These are phyloP conservation scores for Napeogenes inachia DNA, from an alignment of 2,888 invertebrate species.

Conservation along the genomic window DNA sequence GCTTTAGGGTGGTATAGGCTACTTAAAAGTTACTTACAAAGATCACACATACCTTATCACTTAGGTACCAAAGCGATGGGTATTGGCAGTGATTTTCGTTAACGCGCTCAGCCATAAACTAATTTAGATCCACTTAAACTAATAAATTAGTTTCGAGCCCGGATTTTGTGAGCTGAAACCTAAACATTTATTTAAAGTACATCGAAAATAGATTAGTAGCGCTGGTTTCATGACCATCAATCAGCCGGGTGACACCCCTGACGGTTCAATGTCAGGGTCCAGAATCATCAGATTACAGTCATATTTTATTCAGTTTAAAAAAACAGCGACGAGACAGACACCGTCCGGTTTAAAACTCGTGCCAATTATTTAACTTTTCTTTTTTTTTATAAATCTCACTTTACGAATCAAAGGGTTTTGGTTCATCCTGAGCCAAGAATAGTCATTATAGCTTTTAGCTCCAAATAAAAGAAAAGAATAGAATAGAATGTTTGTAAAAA, in stretches of 20 bases:
- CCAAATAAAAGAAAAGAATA: too few species aligned
- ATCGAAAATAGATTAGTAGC: constrained; percentile 20
- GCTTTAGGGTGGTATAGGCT: too few species aligned
- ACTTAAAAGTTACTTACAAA: too few species aligned
- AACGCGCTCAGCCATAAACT: neutral
- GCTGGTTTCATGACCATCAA: constrained; percentile 30
- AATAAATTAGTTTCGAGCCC: constrained; percentile 10
- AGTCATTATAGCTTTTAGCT: too few species aligned
- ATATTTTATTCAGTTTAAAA: neutral
- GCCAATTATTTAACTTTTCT: neutral
- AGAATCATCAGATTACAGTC: constrained; percentile 39
- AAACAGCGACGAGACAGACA: neutral
- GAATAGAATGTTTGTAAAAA: too few species aligned
- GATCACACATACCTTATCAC: too few species aligned
- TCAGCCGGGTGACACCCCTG: constrained; percentile 35
- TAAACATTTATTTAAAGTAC: constrained; percentile 13
- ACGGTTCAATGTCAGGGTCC: constrained; percentile 58
- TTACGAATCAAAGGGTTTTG: too few species aligned
- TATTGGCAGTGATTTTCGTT: too few species aligned
- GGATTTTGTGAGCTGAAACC: constrained; percentile 17
- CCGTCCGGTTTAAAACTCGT: neutral
- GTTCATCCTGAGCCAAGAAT: too few species aligned
- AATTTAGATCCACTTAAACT: neutral
- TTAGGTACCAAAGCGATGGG: too few species aligned
- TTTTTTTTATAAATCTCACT: too few species aligned